Conservation (phyloP, 2,888 invertebrate species). For the Eulithis testata region DNA sequence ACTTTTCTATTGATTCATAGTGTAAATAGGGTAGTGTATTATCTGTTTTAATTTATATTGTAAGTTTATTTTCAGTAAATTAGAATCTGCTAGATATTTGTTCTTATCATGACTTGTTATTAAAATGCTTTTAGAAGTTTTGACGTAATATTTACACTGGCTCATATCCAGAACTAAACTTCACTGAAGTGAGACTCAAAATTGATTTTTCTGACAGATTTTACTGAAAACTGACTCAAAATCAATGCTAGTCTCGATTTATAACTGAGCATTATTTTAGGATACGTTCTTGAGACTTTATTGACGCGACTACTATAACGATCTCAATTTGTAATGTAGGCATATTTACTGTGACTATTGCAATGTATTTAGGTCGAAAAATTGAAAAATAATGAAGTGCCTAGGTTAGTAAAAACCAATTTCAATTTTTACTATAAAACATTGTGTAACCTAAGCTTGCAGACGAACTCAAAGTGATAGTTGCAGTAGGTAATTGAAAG, state of each 20-base stretch:
- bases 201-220: neutral
- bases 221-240: too few relatives aligned
- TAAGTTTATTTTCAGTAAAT: conserved; percentile 45
- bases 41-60: conserved; percentile 59
- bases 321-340: conserved; percentile 21
- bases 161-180: neutral
- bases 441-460: too few relatives aligned
- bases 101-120: conserved; percentile 55
- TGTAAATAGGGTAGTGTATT: conserved; percentile 73
- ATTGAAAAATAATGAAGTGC: too few relatives aligned
- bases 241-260: too few relatives aligned
- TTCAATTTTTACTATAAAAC: too few relatives aligned
- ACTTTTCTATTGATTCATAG: conserved; percentile 53
- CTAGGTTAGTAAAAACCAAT: too few relatives aligned
- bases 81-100: conserved; percentile 69
- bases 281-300: conserved; percentile 5
- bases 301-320: conserved; percentile 19
- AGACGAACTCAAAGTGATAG: neutral
- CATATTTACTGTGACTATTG: conserved; percentile 22
- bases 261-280: neutral
- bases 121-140: conserved; percentile 39
- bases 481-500: conserved; percentile 9
- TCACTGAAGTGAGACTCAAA: neutral
- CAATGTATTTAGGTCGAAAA: too few relatives aligned
- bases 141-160: conserved; percentile 21